These are phyloP conservation scores for Andrena bucephala DNA, from an alignment of 2,888 invertebrate genomes.

Conservation along the genomic window DNA sequence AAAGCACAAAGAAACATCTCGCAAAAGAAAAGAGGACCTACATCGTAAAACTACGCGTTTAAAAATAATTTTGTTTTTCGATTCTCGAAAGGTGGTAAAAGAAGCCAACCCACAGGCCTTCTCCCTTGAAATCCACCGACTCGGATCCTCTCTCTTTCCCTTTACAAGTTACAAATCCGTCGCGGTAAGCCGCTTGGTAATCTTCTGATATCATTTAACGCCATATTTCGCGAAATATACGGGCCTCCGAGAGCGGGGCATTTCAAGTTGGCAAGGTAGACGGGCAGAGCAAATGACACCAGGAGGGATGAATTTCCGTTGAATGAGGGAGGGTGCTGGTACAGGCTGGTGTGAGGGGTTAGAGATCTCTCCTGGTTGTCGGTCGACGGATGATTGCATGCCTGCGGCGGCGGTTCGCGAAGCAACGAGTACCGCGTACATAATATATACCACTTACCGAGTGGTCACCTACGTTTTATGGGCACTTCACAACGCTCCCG, in stretches of 20 bases:
- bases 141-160: constrained; percentile 52
- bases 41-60: too few species aligned
- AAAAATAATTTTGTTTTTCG: neutral
- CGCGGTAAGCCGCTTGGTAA: constrained; percentile 78
- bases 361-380: constrained; percentile 74
- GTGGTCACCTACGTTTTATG: constrained; percentile 73
- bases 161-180: constrained; percentile 72
- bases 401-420: constrained; percentile 75
- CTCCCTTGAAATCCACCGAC: neutral
- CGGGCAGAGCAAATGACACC: constrained; percentile 51
- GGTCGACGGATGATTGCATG: constrained; percentile 77
- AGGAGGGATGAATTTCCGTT: constrained; percentile 58
- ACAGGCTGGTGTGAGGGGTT: constrained; percentile 66
- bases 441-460: constrained; percentile 68
- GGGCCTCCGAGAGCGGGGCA: constrained; percentile 47
- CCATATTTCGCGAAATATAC: constrained; percentile 77
- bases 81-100: neutral
- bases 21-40: too few species aligned
- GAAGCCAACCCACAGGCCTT: neutral
- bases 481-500: constrained; percentile 61
- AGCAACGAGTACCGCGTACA: constrained; percentile 66
- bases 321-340: constrained; percentile 59
- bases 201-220: constrained; percentile 79
- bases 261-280: constrained; percentile 61
- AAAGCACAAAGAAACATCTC: too few species aligned